Evolutionary conservation across 2,797 vertebrate species (phyloP), one percentile per base, ranked within the genome.

Genomic region (Nannoperca australis): DNA sequence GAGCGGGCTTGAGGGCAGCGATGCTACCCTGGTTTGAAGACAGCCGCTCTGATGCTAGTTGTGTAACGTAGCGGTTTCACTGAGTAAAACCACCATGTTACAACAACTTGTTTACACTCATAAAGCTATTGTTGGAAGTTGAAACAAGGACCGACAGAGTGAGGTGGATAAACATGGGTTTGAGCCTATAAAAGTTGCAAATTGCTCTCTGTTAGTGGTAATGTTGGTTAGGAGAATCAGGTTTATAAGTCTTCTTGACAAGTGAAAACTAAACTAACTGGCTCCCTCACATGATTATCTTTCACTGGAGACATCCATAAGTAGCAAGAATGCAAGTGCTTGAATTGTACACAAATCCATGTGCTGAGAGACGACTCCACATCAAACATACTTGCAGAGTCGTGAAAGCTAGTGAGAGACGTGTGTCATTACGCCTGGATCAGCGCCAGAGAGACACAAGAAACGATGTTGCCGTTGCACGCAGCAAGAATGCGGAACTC

Each of bases 371-470:
- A 15, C 44, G 18, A 81, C 15, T 17, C 14, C 14, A 10, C n/a
- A 50, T 66, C 14, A 59, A 27, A 38, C 13, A 1, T 58, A 22
- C 61, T 59, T 64, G 20, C n/a, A 44, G 61, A 54, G 13, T 38
- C 68, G 58, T 68, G 60, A 17, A 47, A 51, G 14, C 30, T 34
- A 34, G 7, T 34, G 7, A 60, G 22, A 49, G 20, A 20, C 67
- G 13, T 42, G 18, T 78, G 70, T 81, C 54, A 34, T 60, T 38
- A 1, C 3, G 5, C 3, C 27, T 77, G 70, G 17, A 64, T 47
- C 24, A 4, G 2, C 62, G 78, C 70, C 80, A 82, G 20, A 36
- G 1, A 66, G 14, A 63, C 36, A 1, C 40, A 62, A 32, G 22
- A 10, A 50, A 27, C 45, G 63, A 50, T 2, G 4, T 6, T 0